Percentiles rank a stretch among this genome's conserved stretches.
phyloP scores from a whole-genome alignment of 1,140 invertebrate genomes.

The Calliopsis andreniformis region DNA sequence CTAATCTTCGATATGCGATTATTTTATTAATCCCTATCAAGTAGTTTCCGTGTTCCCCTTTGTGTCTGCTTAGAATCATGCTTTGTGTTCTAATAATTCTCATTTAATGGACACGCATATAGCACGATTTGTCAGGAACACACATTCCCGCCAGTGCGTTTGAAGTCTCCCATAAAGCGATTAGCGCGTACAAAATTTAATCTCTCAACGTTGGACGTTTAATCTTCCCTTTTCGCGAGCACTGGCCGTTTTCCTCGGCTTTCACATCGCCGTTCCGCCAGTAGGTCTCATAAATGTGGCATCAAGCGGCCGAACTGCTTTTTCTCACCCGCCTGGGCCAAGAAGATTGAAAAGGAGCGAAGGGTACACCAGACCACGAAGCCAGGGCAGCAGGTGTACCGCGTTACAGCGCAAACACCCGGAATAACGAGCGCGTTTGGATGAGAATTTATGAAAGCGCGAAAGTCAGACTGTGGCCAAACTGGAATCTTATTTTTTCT shows the following conservation, averaged over 20 bases:
- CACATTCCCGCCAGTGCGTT: too few relatives aligned
- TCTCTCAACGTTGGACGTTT: constrained; percentile 23
- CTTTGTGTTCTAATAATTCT: too few relatives aligned
- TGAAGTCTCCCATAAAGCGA: constrained; percentile 8
- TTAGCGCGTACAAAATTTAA: constrained; percentile 35
- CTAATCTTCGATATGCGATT: too few relatives aligned
- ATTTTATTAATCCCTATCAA: too few relatives aligned
- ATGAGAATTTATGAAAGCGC: constrained; percentile 26
- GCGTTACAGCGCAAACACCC: constrained; percentile 49
- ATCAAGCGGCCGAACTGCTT: background rate
- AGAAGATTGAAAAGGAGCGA: constrained; percentile 21
- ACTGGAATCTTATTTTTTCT: background rate
- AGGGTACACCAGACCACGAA: background rate
- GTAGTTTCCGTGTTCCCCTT: too few relatives aligned
- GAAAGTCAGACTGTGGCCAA: constrained; percentile 5
- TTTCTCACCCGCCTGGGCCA: background rate
- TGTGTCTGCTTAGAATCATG: too few relatives aligned
- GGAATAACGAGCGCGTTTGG: constrained; percentile 66
- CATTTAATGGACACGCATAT: background rate
- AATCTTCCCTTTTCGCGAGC: constrained; percentile 9
- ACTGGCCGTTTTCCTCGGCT: constrained; percentile 11
- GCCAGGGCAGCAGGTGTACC: constrained; percentile 20
- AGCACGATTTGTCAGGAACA: too few relatives aligned
- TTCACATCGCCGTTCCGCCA: background rate
- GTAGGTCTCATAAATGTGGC: background rate